These are phyloP conservation scores for Alouatta palliata DNA, from an alignment of 2,113 vertebrate genomes.

Conservation along the genomic window DNA sequence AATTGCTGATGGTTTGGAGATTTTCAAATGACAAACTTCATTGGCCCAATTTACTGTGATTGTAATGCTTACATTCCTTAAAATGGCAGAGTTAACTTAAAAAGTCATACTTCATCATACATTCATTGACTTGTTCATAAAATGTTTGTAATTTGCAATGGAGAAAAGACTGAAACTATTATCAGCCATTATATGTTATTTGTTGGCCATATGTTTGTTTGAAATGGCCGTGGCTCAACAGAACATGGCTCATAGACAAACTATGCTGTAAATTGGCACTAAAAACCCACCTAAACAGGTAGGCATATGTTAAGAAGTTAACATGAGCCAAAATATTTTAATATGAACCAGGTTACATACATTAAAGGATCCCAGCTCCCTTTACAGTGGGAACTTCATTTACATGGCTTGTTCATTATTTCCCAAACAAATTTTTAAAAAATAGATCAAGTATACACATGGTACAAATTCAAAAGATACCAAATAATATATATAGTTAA, in stretches of 20 bases:
- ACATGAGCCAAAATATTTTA: conserved; percentile 81
- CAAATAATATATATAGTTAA: neutral
- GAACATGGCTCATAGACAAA: conserved; percentile 77
- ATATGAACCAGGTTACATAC: conserved; percentile 80
- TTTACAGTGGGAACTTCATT: conserved; percentile 67
- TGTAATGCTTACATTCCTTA: conserved; percentile 85
- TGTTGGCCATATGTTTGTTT: conserved; percentile 88
- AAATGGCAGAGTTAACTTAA: conserved; percentile 83
- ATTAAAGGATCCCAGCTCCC: neutral
- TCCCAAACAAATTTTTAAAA: conserved; percentile 4
- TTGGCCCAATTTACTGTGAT: conserved; percentile 87
- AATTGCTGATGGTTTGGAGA: conserved; percentile 89
- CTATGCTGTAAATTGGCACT: conserved; percentile 83
- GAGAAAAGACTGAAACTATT: conserved; percentile 88
- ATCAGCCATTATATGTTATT: conserved; percentile 88
- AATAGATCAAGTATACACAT: neutral
- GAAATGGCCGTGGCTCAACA: conserved; percentile 82
- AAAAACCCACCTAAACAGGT: conserved; percentile 85
- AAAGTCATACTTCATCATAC: conserved; percentile 87
- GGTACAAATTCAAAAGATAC: neutral
- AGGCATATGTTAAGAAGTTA: conserved; percentile 80
- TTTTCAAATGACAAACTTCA: conserved; percentile 89
- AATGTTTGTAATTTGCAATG: conserved; percentile 87
- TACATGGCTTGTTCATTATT: conserved; percentile 56
- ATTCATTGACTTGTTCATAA: conserved; percentile 77